Percentiles rank a stretch among this genome's conserved stretches.
phyloP scores from a whole-genome alignment of 2,888 invertebrate species.

The Pterostichus niger region DNA sequence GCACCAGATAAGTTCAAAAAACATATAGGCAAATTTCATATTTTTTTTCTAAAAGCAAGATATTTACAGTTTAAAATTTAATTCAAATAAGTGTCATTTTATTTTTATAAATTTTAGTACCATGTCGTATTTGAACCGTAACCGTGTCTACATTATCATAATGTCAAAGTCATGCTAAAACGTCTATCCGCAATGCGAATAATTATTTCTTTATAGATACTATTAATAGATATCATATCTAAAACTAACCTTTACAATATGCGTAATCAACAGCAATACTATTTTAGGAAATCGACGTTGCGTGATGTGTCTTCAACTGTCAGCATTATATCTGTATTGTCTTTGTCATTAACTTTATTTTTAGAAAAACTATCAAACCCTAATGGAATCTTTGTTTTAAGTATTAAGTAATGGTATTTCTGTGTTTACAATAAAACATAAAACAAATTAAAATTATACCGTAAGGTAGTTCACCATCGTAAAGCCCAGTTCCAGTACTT shows the following conservation, averaged over 20 bases:
- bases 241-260: conserved; percentile 22
- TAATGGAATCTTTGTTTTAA: conserved; percentile 7
- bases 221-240: conserved; percentile 18
- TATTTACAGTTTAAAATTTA: too few relatives aligned
- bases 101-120: background rate
- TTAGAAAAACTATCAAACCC: conserved; percentile 15
- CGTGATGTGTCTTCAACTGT: conserved; percentile 38
- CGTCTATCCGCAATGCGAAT: conserved; percentile 35
- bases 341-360: conserved; percentile 13
- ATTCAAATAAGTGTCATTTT: too few relatives aligned
- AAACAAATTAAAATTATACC: too few relatives aligned
- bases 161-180: conserved; percentile 9
- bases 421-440: too few relatives aligned
- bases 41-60: too few relatives aligned
- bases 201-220: conserved; percentile 13
- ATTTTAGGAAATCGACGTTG: conserved; percentile 27
- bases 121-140: background rate
- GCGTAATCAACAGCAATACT: background rate
- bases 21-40: too few relatives aligned
- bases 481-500: too few relatives aligned
- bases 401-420: too few relatives aligned
- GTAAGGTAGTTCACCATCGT: too few relatives aligned
- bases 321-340: conserved; percentile 5
- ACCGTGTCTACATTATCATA: conserved; percentile 1
- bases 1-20: too few relatives aligned